These are phyloP conservation scores for Salticus scenicus DNA, from an alignment of 2,888 invertebrate species.

Conservation along the genomic window DNA sequence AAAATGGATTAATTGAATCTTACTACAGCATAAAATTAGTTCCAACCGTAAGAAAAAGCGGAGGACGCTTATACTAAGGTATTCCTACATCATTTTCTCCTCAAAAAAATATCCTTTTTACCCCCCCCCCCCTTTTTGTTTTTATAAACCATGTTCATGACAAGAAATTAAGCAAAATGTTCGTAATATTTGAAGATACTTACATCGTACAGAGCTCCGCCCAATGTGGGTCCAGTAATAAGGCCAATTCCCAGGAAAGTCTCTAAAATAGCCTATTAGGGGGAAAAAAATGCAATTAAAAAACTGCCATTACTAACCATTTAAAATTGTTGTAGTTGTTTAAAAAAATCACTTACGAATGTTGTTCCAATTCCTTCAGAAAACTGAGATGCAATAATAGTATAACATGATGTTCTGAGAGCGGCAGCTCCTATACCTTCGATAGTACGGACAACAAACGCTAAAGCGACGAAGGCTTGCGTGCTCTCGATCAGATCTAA, in stretches of 20 bases:
- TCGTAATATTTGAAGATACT: too few species aligned
- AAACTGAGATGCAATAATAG: slow-evolving; percentile 91
- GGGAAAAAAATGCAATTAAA: not conserved
- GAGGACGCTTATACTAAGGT: too few species aligned
- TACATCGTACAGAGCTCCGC: slow-evolving; percentile 86
- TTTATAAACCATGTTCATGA: too few species aligned
- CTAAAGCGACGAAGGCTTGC: slow-evolving; percentile 84
- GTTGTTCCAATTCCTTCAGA: slow-evolving; percentile 89
- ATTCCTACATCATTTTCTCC: too few species aligned
- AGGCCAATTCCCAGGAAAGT: slow-evolving; percentile 78
- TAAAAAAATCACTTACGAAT: slow-evolving; percentile 81
- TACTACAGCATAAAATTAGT: too few species aligned
- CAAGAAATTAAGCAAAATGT: too few species aligned
- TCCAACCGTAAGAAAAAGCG: too few species aligned
- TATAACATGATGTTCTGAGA: slow-evolving; percentile 89
- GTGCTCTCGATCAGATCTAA: slow-evolving; percentile 77
- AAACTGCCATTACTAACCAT: not conserved
- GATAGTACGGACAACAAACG: slow-evolving; percentile 86
- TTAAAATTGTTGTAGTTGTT: not conserved
- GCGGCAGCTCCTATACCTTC: slow-evolving; percentile 92
- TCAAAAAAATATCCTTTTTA: too few species aligned
- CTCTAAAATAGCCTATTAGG: slow-evolving; percentile 73
- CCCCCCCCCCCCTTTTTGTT: too few species aligned
- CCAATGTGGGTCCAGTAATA: slow-evolving; percentile 92
- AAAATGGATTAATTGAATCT: too few species aligned